Percentiles rank a stretch among this genome's conserved stretches.
Conservation (phyloP, 2,797 vertebrate genomes). For the Phyllotis vaccarum region DNA sequence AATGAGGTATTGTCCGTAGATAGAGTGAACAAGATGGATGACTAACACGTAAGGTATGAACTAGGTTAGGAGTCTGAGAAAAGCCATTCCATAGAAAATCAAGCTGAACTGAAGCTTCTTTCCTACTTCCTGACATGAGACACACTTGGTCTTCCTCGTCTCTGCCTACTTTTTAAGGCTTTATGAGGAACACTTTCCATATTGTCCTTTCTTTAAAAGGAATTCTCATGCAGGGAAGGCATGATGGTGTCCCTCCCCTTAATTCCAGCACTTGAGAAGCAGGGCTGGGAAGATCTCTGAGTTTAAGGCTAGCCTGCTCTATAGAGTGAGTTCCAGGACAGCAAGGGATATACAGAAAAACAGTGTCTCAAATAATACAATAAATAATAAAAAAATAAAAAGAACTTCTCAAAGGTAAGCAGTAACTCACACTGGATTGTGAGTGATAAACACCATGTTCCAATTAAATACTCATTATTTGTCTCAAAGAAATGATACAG, state of each 20-base stretch:
- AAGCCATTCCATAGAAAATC: constrained; percentile 19
- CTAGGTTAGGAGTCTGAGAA: background rate
- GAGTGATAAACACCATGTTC: background rate
- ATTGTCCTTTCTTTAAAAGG: background rate
- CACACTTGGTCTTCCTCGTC: background rate
- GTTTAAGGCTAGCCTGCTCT: background rate
- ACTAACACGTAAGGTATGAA: background rate
- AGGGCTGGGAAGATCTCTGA: background rate
- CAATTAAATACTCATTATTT: constrained; percentile 2
- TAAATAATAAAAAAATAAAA: background rate
- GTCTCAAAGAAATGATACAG: background rate
- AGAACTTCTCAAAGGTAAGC: background rate
- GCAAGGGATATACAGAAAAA: background rate
- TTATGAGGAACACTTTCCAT: background rate
- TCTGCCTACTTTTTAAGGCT: constrained; percentile 17
- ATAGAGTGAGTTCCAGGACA: background rate
- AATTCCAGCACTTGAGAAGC: no score
- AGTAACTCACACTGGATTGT: background rate
- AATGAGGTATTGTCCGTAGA: background rate
- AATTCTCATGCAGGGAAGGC: background rate
- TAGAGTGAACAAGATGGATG: background rate
- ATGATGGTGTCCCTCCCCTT: background rate
- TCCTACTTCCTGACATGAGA: background rate
- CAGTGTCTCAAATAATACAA: background rate
- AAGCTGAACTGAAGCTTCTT: background rate